A percentile compares a stretch with the other conserved stretches of the same genome.
Evolutionary conservation across 2,797 vertebrate genomes (phyloP).

Genomic region (Oreochromis grahami): DNA sequence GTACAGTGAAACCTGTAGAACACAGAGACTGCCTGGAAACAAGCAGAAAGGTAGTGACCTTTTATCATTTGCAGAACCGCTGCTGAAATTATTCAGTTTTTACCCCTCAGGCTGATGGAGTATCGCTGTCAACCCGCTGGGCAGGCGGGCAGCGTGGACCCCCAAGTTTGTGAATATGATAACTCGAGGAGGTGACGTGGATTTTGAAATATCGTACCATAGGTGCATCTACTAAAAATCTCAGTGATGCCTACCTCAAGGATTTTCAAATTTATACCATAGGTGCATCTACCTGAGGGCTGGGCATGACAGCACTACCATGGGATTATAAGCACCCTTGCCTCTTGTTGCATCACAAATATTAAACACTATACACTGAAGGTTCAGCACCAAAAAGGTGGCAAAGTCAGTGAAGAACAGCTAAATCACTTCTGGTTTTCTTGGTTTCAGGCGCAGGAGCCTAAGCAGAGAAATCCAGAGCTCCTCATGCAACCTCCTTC

Average conservation of each 20-base stretch:
- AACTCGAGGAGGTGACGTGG: neutral
- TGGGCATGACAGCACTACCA: neutral
- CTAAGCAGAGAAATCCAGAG: neutral
- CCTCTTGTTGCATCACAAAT: neutral
- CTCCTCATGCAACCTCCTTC: neutral
- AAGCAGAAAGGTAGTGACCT: neutral
- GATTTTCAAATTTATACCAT: neutral
- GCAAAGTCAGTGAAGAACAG: neutral
- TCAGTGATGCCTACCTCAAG: neutral
- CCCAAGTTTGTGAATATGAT: neutral
- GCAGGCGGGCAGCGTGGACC: neutral
- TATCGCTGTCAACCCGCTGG: neutral
- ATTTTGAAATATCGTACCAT: neutral
- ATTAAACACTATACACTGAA: neutral
- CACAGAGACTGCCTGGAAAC: neutral
- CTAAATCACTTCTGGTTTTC: neutral
- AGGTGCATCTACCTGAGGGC: neutral
- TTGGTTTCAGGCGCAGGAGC: neutral
- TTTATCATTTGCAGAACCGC: neutral
- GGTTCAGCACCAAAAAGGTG: neutral
- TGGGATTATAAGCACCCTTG: neutral
- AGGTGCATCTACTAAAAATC: neutral
- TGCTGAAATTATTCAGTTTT: neutral
- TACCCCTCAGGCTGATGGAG: neutral
- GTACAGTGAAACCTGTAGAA: neutral